These are phyloP conservation scores for Phylloscopus trochiloides DNA, from an alignment of 2,113 vertebrate genomes.

Conservation along the genomic window DNA sequence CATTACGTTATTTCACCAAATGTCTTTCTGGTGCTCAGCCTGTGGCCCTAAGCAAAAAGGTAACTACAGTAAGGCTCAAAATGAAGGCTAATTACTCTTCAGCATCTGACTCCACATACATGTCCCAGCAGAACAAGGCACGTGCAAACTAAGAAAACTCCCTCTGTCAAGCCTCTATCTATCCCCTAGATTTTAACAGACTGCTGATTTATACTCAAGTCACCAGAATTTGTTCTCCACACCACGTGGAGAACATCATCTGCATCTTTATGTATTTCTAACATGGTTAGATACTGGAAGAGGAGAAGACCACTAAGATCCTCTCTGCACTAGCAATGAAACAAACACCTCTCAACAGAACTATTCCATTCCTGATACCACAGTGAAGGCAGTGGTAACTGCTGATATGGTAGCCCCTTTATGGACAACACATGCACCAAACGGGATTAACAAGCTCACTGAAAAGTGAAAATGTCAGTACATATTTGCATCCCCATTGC, in stretches of 20 bases:
- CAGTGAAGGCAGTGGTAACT: background rate
- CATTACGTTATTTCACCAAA: background rate
- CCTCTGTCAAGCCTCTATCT: background rate
- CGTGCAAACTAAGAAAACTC: background rate
- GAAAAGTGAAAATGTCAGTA: slow-evolving; percentile 22
- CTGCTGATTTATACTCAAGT: background rate
- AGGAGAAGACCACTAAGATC: background rate
- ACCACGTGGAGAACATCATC: background rate
- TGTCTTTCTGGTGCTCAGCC: background rate
- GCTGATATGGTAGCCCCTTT: background rate
- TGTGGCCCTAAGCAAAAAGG: background rate
- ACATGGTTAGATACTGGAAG: background rate
- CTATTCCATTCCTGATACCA: background rate
- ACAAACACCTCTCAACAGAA: background rate
- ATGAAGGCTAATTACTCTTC: slow-evolving; percentile 3
- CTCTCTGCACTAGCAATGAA: background rate
- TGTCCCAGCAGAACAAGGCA: background rate
- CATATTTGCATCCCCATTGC: background rate
- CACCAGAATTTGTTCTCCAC: background rate
- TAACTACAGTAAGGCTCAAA: background rate
- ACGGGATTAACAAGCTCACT: background rate
- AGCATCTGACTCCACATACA: background rate
- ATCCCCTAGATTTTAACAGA: background rate
- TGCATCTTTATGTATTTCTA: background rate
- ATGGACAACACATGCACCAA: background rate